A percentile compares a stretch with the other conserved stretches of the same genome.
Evolutionary conservation across 2,797 vertebrate species (phyloP).

Genomic region (Eulemur rubriventer): DNA sequence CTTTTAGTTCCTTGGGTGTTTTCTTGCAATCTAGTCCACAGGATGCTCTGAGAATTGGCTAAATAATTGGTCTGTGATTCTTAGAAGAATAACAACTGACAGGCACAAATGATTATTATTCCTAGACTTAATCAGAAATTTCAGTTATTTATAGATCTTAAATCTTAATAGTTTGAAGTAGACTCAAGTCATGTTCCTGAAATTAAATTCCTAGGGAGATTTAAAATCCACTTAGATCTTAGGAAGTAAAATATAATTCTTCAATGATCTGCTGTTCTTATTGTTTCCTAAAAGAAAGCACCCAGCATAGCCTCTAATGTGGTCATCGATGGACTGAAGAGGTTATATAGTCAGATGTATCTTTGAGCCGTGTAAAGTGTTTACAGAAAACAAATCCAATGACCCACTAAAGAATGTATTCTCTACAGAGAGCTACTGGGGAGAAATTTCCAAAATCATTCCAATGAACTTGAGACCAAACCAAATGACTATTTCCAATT

Average conservation of each 20-base stretch:
- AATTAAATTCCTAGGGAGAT: constrained; percentile 26
- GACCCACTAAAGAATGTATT: not conserved
- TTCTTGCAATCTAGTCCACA: not conserved
- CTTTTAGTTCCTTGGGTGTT: constrained; percentile 15
- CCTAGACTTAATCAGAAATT: not conserved
- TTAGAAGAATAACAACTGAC: constrained; percentile 1
- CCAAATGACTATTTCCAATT: not conserved
- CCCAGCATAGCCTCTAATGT: not conserved
- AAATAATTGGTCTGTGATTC: not conserved
- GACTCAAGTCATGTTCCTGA: not conserved
- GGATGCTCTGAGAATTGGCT: not conserved
- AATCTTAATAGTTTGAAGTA: constrained; percentile 5
- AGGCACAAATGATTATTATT: constrained; percentile 30
- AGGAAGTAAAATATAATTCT: constrained; percentile 36
- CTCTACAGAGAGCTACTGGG: not conserved
- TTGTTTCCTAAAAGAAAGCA: not conserved
- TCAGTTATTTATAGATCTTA: not conserved
- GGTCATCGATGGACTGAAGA: not conserved
- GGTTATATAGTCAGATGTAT: not conserved
- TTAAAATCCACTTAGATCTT: not conserved
- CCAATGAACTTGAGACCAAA: not conserved
- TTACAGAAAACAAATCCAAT: not conserved
- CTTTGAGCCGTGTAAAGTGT: not conserved
- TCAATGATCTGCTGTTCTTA: not conserved
- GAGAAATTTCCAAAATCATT: constrained; percentile 11